A percentile compares a stretch with the other conserved stretches of the same genome.
Evolutionary conservation across 2,888 invertebrate species (phyloP).

Genomic region (Morpho achilles): DNA sequence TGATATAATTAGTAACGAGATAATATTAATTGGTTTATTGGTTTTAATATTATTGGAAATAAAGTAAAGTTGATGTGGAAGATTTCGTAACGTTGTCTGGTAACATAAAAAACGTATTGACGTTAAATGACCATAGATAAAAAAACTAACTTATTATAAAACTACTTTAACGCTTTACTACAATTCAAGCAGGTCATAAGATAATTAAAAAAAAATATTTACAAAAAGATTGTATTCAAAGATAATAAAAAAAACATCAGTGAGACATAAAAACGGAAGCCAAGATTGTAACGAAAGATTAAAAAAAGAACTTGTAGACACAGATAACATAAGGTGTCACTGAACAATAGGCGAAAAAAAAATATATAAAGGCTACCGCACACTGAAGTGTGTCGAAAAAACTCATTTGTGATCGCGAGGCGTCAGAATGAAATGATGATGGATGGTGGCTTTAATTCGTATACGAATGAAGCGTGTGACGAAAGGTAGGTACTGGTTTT

Average conservation of each 20-base stretch:
- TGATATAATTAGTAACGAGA: too few relatives aligned
- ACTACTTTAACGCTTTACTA: too few relatives aligned
- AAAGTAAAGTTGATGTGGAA: too few relatives aligned
- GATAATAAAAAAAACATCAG: background rate
- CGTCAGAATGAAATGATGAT: conserved; percentile 54
- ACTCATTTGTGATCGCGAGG: conserved; percentile 50
- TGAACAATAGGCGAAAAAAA: conserved; percentile 27
- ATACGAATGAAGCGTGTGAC: conserved; percentile 42
- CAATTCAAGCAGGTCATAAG: too few relatives aligned
- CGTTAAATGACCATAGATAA: too few relatives aligned
- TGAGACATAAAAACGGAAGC: conserved; percentile 8
- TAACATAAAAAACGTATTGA: too few relatives aligned
- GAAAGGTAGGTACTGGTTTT: conserved; percentile 29
- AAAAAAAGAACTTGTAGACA: conserved; percentile 13
- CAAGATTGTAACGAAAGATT: conserved; percentile 14
- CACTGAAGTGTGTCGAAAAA: conserved; percentile 45
- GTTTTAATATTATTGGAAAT: too few relatives aligned
- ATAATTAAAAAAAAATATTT: background rate
- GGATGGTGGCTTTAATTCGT: conserved; percentile 44
- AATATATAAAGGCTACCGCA: conserved; percentile 37
- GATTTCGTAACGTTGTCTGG: too few relatives aligned
- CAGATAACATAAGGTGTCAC: conserved; percentile 27
- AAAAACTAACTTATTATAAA: too few relatives aligned
- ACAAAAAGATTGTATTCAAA: background rate
- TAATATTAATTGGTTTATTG: too few relatives aligned